These are phyloP conservation scores for sheep (Ovis aries) DNA, from an alignment of 2,113 vertebrate genomes.

Conservation along the genomic window DNA sequence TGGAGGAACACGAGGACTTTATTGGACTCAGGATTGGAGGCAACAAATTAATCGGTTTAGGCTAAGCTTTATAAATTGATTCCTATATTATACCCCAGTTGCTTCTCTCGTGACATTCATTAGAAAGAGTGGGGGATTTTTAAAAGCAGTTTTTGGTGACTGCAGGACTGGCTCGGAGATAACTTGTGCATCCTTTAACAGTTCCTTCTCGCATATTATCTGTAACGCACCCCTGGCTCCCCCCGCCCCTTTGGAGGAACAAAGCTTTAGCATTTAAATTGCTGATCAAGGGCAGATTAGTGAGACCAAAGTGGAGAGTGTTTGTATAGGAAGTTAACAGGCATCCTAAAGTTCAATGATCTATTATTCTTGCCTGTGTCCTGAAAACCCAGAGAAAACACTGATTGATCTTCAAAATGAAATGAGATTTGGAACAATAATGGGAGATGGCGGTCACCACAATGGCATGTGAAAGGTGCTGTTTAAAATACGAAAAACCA, in stretches of 20 bases:
- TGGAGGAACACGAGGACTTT: conserved; percentile 82
- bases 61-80: conserved; percentile 87
- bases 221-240: conserved; percentile 39
- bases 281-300: conserved; percentile 93
- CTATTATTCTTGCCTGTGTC: conserved; percentile 81
- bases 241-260: conserved; percentile 71
- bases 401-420: conserved; percentile 78
- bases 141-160: conserved; percentile 68
- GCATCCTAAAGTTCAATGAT: conserved; percentile 84
- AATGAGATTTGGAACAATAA: conserved; percentile 75
- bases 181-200: conserved; percentile 60
- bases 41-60: conserved; percentile 85
- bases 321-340: conserved; percentile 87
- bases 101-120: conserved; percentile 75
- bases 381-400: conserved; percentile 74
- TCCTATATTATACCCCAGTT: conserved; percentile 79
- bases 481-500: conserved; percentile 81
- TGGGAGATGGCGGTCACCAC: conserved; percentile 76
- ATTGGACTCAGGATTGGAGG: conserved; percentile 80
- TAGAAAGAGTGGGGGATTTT: conserved; percentile 72
- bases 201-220: conserved; percentile 74
- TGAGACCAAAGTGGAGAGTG: conserved; percentile 86
- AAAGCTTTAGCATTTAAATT: conserved; percentile 86
- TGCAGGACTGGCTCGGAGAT: conserved; percentile 47
- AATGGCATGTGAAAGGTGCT: conserved; percentile 74